These are phyloP conservation scores for Thereva unica DNA, from an alignment of 2,888 invertebrate species.

Conservation along the genomic window DNA sequence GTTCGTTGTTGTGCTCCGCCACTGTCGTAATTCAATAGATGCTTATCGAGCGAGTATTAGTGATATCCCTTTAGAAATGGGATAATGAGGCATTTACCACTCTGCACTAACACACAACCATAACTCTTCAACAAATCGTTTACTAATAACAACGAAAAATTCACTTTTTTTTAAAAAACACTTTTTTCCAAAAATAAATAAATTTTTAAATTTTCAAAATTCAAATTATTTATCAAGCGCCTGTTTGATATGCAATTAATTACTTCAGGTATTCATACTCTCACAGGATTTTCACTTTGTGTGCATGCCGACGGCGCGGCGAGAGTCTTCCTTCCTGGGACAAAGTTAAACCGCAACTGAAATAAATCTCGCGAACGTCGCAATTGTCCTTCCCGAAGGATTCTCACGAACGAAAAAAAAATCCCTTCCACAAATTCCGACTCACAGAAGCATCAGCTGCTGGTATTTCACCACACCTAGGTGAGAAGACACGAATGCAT, in stretches of 20 bases:
- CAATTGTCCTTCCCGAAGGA: constrained; percentile 23
- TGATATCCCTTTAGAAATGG: constrained; percentile 22
- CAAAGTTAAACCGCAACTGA: constrained; percentile 40
- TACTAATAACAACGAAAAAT: background rate
- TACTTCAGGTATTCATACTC: constrained; percentile 6
- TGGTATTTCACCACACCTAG: too few relatives aligned
- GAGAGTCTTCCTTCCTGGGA: constrained; percentile 22
- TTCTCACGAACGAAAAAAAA: constrained; percentile 9
- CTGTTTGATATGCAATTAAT: constrained; percentile 19
- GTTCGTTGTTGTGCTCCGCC: constrained; percentile 9
- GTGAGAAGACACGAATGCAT: too few relatives aligned
- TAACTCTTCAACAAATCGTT: constrained; percentile 5
- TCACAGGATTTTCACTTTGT: background rate
- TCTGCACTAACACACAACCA: constrained; percentile 13
- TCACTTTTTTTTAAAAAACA: background rate
- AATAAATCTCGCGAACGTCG: constrained; percentile 39
- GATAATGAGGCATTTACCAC: constrained; percentile 12
- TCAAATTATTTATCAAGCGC: background rate
- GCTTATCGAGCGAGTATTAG: constrained; percentile 31
- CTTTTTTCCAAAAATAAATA: too few relatives aligned
- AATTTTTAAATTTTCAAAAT: too few relatives aligned
- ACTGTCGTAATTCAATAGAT: constrained; percentile 34
- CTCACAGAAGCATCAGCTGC: too few relatives aligned
- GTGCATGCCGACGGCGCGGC: constrained; percentile 18
- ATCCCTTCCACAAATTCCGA: too few relatives aligned